Evolutionary conservation across 2,113 vertebrate species (phyloP).

Genomic region (Enhydra lutris): DNA sequence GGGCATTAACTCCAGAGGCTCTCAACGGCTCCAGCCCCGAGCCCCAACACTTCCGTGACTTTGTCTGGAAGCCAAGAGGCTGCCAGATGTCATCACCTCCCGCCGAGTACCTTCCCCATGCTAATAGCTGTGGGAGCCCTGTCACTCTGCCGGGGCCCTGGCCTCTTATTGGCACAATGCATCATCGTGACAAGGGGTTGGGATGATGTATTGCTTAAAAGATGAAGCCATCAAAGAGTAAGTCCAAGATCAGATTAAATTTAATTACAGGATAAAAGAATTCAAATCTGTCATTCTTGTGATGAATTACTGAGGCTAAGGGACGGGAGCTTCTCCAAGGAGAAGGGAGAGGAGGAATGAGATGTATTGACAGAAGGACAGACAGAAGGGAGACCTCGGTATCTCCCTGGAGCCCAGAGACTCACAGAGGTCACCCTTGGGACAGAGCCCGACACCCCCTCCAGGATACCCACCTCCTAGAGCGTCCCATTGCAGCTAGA

Average conservation of each 20-base stretch:
- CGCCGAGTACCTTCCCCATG: conserved; percentile 51
- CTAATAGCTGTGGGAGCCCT: conserved; percentile 51
- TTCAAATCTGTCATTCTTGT: conserved; percentile 49
- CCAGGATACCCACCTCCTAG: rapidly evolving
- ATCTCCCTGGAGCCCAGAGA: rapidly evolving
- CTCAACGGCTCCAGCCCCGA: neutral
- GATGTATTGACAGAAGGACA: neutral
- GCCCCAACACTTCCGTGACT: neutral
- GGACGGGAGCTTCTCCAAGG: neutral
- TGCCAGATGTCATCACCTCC: conserved; percentile 58
- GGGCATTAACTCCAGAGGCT: neutral
- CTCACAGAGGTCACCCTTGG: rapidly evolving
- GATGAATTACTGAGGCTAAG: conserved; percentile 59
- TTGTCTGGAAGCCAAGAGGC: conserved; percentile 71
- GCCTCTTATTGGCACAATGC: conserved; percentile 75
- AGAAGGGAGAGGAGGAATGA: neutral
- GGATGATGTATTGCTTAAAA: conserved; percentile 70
- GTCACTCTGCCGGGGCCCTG: conserved; percentile 49
- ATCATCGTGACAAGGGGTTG: conserved; percentile 78
- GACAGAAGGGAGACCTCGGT: neutral
- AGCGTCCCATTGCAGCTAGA: rapidly evolving
- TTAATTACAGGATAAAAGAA: conserved; percentile 77
- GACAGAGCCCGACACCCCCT: neutral
- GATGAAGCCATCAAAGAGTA: conserved; percentile 78
- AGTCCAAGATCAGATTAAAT: conserved; percentile 64